Base-by-base conservation (phyloP, 1,140 invertebrate species). In the Zaprionus camerounensis region DNA sequence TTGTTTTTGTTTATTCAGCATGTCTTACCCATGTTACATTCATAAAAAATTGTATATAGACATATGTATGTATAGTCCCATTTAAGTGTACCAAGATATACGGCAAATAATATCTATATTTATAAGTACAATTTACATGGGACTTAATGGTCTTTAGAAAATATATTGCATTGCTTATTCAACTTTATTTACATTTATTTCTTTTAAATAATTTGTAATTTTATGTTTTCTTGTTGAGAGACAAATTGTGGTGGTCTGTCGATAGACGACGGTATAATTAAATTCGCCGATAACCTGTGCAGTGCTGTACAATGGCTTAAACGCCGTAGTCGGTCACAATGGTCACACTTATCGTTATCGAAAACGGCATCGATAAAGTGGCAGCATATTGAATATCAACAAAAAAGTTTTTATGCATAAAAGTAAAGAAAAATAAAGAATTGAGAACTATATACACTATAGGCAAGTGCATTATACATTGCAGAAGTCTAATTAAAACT, bases 151-250 rank as follows among this genome's bases (percentile, higher is more conserved):
- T 13, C 1, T 13, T 51, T 13, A 24, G 3, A 20, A 13, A 12
- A 13, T 3, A 53, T 22, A 15, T 53, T 7, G 13, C 13, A 17
- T 13, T 7, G 31, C 5, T 17, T 20, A n/a, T 38, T 13, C 7
- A 34, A 41, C 22, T 26, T 17, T 70, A 31, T 63, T 70, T 70
- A 70, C 28, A 63, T 49, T 70, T 51, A 24, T 38, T 69, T 69
- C 57, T 69, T 56, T 70, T 57, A 70, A 75, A 69, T 57, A 56
- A 56, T 58, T 75, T 49, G 49, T 49, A 63, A 63, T 63, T 75
- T 70, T 70, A 75, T 70, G 66, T 75, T 70, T 75, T 75, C 72
- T 70, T 70, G 66, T 63, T 70, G 31, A 75, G 31, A 63, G 66
- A 57, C 51, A 63, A 70, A 28, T 46, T 75, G 72, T 75, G 72